Percentiles rank a stretch among this genome's conserved stretches.
phyloP scores from a whole-genome alignment of 2,888 invertebrate genomes.

The Leptopilina drosophilae region DNA sequence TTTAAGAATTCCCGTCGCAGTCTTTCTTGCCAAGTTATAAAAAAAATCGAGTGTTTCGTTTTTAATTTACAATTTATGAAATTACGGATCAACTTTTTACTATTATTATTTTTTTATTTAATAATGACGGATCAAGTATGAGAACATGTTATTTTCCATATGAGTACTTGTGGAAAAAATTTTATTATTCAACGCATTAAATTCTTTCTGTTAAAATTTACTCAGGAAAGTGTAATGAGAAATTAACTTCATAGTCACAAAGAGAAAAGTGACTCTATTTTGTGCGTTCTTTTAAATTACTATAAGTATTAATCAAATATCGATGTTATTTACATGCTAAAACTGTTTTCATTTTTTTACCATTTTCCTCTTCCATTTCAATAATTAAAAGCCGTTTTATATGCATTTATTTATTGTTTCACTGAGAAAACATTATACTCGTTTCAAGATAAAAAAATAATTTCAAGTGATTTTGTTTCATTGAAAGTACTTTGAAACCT shows the following conservation, averaged over 20 bases:
- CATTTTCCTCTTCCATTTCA: slow-evolving; percentile 42
- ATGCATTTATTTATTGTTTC: too few species aligned
- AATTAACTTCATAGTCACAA: slow-evolving; percentile 17
- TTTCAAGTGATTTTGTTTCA: too few species aligned
- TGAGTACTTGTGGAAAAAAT: background rate
- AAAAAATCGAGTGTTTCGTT: slow-evolving; percentile 12
- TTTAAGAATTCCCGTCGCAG: slow-evolving; percentile 13
- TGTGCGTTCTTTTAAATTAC: slow-evolving; percentile 23
- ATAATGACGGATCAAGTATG: background rate
- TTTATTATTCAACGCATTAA: background rate
- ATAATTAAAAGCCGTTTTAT: background rate
- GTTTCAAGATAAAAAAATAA: too few species aligned
- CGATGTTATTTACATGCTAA: slow-evolving; percentile 36
- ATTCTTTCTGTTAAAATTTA: background rate
- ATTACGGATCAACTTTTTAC: too few species aligned
- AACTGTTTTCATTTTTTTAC: slow-evolving; percentile 43
- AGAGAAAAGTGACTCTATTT: slow-evolving; percentile 9
- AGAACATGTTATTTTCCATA: slow-evolving; percentile 15
- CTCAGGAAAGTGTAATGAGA: background rate
- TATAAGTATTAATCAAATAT: slow-evolving; percentile 40
- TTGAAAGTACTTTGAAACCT: too few species aligned
- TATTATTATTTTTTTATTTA: background rate
- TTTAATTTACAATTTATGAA: slow-evolving; percentile 1
- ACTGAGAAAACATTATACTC: too few species aligned
- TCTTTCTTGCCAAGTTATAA: slow-evolving; percentile 31